A percentile compares a stretch with the other conserved stretches of the same genome.
Evolutionary conservation across 2,888 invertebrate genomes (phyloP).

Genomic region (Dilophus febrilis): DNA sequence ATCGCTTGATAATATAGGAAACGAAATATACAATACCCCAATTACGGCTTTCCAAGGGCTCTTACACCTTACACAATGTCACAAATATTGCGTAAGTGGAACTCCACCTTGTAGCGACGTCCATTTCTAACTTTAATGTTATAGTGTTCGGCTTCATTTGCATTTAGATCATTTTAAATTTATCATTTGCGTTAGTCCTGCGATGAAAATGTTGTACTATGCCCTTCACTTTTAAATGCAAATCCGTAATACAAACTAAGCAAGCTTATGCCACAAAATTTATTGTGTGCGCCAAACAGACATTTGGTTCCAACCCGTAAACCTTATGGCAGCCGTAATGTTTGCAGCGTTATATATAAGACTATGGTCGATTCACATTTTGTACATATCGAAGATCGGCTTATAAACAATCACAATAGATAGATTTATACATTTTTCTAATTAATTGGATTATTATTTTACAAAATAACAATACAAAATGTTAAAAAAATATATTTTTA

Average conservation of each 20-base stretch:
- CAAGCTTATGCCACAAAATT: not conserved
- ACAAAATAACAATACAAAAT: too few relatives aligned
- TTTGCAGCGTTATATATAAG: conserved; percentile 14
- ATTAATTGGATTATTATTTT: too few relatives aligned
- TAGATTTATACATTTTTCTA: too few relatives aligned
- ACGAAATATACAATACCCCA: conserved; percentile 9
- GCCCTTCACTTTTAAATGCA: not conserved
- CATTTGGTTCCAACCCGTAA: conserved; percentile 12
- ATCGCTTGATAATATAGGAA: conserved; percentile 10
- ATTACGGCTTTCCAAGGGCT: conserved; percentile 12
- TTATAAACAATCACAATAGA: too few relatives aligned
- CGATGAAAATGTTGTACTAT: not conserved
- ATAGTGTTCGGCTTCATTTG: not conserved
- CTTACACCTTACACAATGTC: conserved; percentile 12
- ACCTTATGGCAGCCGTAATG: conserved; percentile 14
- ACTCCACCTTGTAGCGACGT: conserved; percentile 16
- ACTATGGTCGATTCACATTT: conserved; percentile 5
- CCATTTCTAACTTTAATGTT: conserved; percentile 16
- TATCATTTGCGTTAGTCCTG: not conserved
- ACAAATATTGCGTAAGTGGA: conserved; percentile 13
- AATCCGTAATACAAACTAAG: not conserved
- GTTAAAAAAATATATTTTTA: too few relatives aligned
- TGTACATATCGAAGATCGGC: too few relatives aligned
- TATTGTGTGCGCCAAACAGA: not conserved
- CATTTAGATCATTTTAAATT: conserved; percentile 7